phyloP scores from a whole-genome alignment of 2,888 invertebrate genomes.

The Latheticus oryzae region DNA sequence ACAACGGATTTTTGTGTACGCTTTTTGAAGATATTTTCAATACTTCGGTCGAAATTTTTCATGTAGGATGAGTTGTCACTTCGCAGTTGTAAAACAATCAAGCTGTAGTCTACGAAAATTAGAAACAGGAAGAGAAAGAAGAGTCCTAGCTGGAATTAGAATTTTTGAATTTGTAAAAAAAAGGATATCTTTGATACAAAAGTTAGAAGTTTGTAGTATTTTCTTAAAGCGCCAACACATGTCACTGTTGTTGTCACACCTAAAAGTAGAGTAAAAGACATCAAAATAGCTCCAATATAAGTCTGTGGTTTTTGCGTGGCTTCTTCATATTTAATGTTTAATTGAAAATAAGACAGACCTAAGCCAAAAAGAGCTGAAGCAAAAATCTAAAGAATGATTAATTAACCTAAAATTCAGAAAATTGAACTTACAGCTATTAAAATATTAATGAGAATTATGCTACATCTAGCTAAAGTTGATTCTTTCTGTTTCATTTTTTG shows the following conservation, averaged over 20 bases:
- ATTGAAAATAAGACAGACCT: background rate
- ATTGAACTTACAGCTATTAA: slow-evolving; percentile 6
- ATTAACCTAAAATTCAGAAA: too few species aligned
- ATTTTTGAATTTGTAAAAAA: too few species aligned
- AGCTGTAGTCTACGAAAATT: background rate
- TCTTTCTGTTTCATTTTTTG: too few species aligned
- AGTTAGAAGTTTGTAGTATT: background rate
- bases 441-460: background rate
- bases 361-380: background rate
- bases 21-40: background rate
- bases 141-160: too few species aligned
- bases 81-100: background rate
- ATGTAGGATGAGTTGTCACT: background rate
- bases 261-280: background rate
- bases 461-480: too few species aligned
- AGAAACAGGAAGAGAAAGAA: slow-evolving; percentile 5
- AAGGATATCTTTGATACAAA: too few species aligned
- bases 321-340: background rate
- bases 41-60: background rate
- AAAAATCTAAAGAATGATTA: background rate
- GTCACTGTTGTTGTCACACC: background rate
- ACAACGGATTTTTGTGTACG: background rate
- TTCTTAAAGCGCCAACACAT: background rate
- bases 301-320: background rate
- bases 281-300: background rate